Conservation (phyloP, 2,888 invertebrate genomes). For the Danaus chrysippus region DNA sequence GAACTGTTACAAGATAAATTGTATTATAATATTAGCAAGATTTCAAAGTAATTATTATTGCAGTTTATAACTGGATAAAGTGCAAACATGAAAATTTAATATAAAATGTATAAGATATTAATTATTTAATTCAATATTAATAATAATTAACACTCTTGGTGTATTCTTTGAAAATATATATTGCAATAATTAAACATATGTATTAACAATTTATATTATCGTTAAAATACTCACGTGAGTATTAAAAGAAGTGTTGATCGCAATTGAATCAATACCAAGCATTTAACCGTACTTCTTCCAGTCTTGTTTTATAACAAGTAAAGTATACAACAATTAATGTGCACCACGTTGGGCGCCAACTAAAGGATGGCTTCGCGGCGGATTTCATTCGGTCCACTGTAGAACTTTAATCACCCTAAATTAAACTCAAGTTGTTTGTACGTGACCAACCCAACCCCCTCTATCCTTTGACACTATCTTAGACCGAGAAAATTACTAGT, state of each 20-base stretch:
- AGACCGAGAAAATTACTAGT: conserved; percentile 26
- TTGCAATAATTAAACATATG: no score
- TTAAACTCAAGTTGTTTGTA: conserved; percentile 52
- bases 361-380: conserved; percentile 20
- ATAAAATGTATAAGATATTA: no score
- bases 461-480: conserved; percentile 23
- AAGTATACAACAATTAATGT: conserved; percentile 35
- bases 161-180: no score
- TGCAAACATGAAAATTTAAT: no score
- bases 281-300: neutral
- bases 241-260: neutral
- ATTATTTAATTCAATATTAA: no score
- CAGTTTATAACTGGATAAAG: no score
- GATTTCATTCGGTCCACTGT: conserved; percentile 38
- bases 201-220: neutral
- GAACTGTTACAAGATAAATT: neutral
- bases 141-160: no score
- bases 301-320: conserved; percentile 15
- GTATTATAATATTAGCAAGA: neutral
- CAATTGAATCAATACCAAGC: neutral
- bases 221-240: neutral
- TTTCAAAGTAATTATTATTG: neutral
- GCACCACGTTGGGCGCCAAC: conserved; percentile 44
- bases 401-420: conserved; percentile 62
- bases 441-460: conserved; percentile 46